Percentiles rank a stretch among this genome's conserved stretches.
Evolutionary conservation across 2,797 vertebrate genomes (phyloP).

Genomic region (Meda fulgida): DNA sequence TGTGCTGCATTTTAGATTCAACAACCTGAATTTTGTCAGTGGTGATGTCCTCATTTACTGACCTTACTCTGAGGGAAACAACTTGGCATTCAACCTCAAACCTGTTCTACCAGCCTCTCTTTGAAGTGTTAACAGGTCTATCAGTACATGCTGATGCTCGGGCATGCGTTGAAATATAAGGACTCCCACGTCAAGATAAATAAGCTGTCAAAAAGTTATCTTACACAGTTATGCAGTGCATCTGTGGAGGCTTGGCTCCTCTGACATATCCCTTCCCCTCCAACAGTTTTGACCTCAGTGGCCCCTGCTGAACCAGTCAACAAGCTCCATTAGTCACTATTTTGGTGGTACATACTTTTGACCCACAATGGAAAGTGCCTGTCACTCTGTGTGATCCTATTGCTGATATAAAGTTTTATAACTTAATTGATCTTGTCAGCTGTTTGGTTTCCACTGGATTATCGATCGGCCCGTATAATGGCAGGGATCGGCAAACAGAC

Average conservation of each 20-base stretch:
- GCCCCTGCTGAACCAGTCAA: slow-evolving; percentile 24
- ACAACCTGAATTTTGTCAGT: background rate
- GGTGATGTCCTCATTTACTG: background rate
- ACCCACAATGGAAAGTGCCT: slow-evolving; percentile 29
- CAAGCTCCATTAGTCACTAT: slow-evolving; percentile 35
- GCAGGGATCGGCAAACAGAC: slow-evolving; percentile 35
- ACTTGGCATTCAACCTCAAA: slow-evolving; percentile 25
- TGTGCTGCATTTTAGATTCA: background rate
- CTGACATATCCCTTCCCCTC: slow-evolving; percentile 12
- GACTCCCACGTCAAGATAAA: slow-evolving; percentile 22
- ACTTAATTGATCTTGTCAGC: slow-evolving; percentile 47
- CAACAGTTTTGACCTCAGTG: slow-evolving; percentile 36
- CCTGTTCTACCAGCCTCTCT: slow-evolving; percentile 31
- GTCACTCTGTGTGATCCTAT: slow-evolving; percentile 24
- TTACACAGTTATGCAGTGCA: slow-evolving; percentile 13
- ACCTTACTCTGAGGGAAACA: background rate
- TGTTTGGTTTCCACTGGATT: slow-evolving; percentile 33
- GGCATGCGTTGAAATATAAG: slow-evolving; percentile 32
- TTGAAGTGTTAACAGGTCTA: slow-evolving; percentile 37
- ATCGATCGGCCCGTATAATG: slow-evolving; percentile 30
- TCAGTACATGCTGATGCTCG: slow-evolving; percentile 30
- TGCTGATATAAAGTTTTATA: slow-evolving; percentile 29
- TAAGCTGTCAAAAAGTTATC: slow-evolving; percentile 35
- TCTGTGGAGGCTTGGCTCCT: slow-evolving; percentile 19
- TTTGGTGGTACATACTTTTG: slow-evolving; percentile 14